Conservation (phyloP, 2,888 invertebrate genomes). For the Drosophila incognita region DNA sequence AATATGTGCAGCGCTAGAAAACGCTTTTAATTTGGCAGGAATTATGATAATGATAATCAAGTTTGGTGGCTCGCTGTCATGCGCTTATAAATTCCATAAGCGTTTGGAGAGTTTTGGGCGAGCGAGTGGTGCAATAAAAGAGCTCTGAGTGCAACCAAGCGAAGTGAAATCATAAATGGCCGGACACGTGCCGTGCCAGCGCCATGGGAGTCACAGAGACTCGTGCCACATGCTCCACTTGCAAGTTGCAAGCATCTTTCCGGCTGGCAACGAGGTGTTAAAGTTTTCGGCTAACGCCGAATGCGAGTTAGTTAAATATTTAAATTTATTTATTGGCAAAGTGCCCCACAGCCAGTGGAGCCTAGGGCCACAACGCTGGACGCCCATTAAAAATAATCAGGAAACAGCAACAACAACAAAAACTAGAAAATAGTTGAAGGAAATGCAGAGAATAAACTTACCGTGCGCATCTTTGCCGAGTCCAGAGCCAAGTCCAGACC, state of each 20-base stretch:
- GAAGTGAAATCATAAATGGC: constrained; percentile 74
- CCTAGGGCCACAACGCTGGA: constrained; percentile 7
- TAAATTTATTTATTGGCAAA: constrained; percentile 74
- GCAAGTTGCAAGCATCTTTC: constrained; percentile 27
- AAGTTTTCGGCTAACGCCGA: constrained; percentile 49
- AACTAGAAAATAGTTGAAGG: constrained; percentile 5
- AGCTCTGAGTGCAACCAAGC: constrained; percentile 30
- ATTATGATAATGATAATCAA: neutral
- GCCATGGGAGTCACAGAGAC: neutral
- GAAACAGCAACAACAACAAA: constrained; percentile 18
- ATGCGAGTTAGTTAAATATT: constrained; percentile 70
- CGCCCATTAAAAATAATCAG: constrained; percentile 74
- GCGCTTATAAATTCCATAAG: constrained; percentile 57
- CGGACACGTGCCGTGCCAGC: constrained; percentile 62
- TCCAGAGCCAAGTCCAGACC: constrained; percentile 35
- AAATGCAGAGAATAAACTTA: constrained; percentile 67
- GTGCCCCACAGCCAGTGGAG: constrained; percentile 3
- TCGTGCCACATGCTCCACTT: constrained; percentile 39
- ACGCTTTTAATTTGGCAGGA: neutral
- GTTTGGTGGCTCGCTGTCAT: constrained; percentile 5
- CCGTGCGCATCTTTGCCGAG: constrained; percentile 83
- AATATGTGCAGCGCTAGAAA: neutral
- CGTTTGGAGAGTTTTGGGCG: constrained; percentile 65
- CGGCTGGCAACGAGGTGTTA: constrained; percentile 61
- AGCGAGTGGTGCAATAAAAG: constrained; percentile 30